Percentiles rank a stretch among this genome's conserved stretches.
phyloP scores from a whole-genome alignment of 2,797 vertebrate species.

The Lycodopsis pacificus region DNA sequence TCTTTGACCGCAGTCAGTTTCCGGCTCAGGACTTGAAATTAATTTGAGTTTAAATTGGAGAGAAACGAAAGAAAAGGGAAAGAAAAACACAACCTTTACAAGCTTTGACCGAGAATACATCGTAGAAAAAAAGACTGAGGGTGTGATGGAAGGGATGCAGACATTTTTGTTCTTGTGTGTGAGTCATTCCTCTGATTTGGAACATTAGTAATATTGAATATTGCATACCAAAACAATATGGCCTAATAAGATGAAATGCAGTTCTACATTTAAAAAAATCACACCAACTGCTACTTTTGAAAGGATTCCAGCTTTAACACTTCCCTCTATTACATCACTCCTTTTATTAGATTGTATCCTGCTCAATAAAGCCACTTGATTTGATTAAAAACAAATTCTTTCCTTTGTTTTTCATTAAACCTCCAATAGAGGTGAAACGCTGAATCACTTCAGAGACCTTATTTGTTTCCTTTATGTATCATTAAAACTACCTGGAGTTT shows the following conservation, averaged over 20 bases:
- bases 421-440: not conserved
- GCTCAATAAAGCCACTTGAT: not conserved
- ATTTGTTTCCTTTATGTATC: not conserved
- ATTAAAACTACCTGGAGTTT: not conserved
- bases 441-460: not conserved
- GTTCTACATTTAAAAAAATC: not conserved
- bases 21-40: constrained; percentile 1
- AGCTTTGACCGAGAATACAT: constrained; percentile 5
- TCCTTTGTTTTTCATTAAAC: not conserved
- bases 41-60: constrained; percentile 37
- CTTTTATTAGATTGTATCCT: not conserved
- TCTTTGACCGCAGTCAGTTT: constrained; percentile 28
- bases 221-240: not conserved
- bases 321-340: not conserved
- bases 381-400: not conserved
- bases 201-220: not conserved
- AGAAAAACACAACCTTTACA: constrained; percentile 14
- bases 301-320: not conserved
- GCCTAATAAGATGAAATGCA: not conserved
- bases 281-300: not conserved
- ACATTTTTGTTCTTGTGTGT: not conserved
- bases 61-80: constrained; percentile 22
- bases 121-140: not conserved
- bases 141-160: not conserved
- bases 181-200: not conserved